phyloP scores from a whole-genome alignment of 2,113 vertebrate species.

The Gymnobelideus leadbeateri region DNA sequence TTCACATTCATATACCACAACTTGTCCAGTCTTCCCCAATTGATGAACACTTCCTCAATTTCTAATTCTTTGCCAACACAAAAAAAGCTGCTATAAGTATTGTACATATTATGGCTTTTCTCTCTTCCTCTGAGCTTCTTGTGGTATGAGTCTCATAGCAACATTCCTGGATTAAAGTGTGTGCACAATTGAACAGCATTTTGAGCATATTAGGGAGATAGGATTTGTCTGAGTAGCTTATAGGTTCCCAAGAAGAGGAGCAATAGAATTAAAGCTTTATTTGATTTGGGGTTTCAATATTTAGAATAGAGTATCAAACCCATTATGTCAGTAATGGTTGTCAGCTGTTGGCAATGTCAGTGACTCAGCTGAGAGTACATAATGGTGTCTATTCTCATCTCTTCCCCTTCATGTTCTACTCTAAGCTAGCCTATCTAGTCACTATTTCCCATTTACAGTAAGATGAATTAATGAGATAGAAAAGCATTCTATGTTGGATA shows the following conservation, averaged over 20 bases:
- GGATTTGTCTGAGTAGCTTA: background rate
- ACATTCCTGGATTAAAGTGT: too few relatives aligned
- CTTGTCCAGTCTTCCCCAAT: background rate
- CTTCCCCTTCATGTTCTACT: background rate
- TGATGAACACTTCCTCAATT: background rate
- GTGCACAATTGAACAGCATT: background rate
- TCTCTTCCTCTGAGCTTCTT: background rate
- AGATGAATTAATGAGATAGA: background rate
- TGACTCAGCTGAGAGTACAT: background rate
- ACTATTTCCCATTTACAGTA: background rate
- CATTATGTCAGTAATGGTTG: background rate
- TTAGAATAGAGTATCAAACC: background rate
- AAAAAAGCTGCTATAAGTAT: background rate
- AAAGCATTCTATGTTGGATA: background rate
- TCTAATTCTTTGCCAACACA: background rate
- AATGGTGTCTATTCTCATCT: background rate
- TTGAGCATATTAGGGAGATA: background rate
- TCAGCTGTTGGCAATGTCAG: background rate
- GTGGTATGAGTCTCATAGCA: background rate
- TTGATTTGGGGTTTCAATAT: background rate
- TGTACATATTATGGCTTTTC: background rate
- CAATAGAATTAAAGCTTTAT: background rate
- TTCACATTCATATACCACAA: background rate
- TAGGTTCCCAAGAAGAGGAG: background rate
- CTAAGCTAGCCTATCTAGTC: background rate